Evolutionary conservation across 2,113 vertebrate species (phyloP).

Genomic region (Hippocampus guttulatus): DNA sequence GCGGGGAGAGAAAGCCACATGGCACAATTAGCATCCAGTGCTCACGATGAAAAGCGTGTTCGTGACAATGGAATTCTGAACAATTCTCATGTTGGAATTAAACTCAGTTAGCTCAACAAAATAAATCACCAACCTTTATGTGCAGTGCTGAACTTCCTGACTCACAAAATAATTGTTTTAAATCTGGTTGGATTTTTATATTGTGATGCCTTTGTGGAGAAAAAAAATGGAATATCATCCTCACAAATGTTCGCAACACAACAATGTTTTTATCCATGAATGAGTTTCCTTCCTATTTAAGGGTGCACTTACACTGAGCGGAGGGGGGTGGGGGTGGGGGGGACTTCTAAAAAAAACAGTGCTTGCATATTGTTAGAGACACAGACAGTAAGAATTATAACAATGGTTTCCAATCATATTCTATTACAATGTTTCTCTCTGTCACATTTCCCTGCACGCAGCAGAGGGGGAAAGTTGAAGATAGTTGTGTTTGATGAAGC

Average conservation of each 20-base stretch:
- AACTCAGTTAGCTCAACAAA: slow-evolving; percentile 36
- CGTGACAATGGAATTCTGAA: slow-evolving; percentile 23
- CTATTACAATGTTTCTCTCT: slow-evolving; percentile 70
- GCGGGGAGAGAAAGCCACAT: slow-evolving; percentile 19
- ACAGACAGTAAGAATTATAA: slow-evolving; percentile 67
- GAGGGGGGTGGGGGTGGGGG: slow-evolving; percentile 15
- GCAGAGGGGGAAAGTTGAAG: slow-evolving; percentile 76
- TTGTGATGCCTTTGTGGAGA: slow-evolving; percentile 46
- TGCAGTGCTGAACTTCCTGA: slow-evolving; percentile 53
- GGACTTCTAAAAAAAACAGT: slow-evolving; percentile 46
- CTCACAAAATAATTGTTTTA: slow-evolving; percentile 57
- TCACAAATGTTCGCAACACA: slow-evolving; percentile 63
- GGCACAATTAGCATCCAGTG: slow-evolving; percentile 16
- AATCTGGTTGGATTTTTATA: slow-evolving; percentile 50
- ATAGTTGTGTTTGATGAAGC: slow-evolving; percentile 81
- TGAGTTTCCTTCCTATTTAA: slow-evolving; percentile 41
- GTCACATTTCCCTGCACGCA: slow-evolving; percentile 68
- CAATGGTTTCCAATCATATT: slow-evolving; percentile 76
- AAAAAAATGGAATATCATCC: slow-evolving; percentile 45
- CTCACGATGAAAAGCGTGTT: slow-evolving; percentile 29
- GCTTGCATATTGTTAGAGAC: slow-evolving; percentile 66
- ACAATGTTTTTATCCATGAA: slow-evolving; percentile 65
- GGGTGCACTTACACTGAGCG: slow-evolving; percentile 52
- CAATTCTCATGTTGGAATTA: slow-evolving; percentile 18
- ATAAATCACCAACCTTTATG: slow-evolving; percentile 54